A percentile compares a stretch with the other conserved stretches of the same genome.
Evolutionary conservation across 2,888 invertebrate genomes (phyloP).

Genomic region (Cataglyphis albicans): DNA sequence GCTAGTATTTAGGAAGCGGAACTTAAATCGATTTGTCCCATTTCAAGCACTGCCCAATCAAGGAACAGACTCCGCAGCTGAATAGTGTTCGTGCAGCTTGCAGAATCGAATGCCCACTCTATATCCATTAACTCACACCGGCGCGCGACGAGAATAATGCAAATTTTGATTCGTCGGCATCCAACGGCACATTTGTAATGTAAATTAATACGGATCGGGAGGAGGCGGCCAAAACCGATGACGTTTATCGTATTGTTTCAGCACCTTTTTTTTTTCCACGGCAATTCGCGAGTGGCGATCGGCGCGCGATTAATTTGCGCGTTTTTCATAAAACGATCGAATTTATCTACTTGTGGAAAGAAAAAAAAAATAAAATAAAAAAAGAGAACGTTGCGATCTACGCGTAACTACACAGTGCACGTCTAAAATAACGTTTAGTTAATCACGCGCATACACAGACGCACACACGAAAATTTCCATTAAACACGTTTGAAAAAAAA

Average conservation of each 20-base stretch:
- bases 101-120: constrained; percentile 51
- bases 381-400: neutral
- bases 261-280: constrained; percentile 13
- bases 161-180: constrained; percentile 49
- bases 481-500: constrained; percentile 23
- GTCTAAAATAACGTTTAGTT: constrained; percentile 40
- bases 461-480: constrained; percentile 4
- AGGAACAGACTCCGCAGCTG: constrained; percentile 28
- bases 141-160: constrained; percentile 38
- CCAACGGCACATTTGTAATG: constrained; percentile 47
- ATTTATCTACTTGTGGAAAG: constrained; percentile 35
- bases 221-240: constrained; percentile 43
- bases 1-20: constrained; percentile 2
- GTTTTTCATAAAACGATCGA: constrained; percentile 41
- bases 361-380: neutral
- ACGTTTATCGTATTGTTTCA: constrained; percentile 55
- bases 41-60: constrained; percentile 40
- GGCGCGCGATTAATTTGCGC: constrained; percentile 19
- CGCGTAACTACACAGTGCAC: neutral
- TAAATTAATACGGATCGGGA: constrained; percentile 50
- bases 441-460: constrained; percentile 1
- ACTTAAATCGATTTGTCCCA: constrained; percentile 51
- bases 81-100: constrained; percentile 41
- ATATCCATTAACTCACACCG: constrained; percentile 50
- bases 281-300: constrained; percentile 15